A percentile compares a stretch with the other conserved stretches of the same genome.
These are phyloP conservation scores for Brachypalpus laphriformis DNA, from an alignment of 2,888 invertebrate species.

Conservation along the genomic window DNA sequence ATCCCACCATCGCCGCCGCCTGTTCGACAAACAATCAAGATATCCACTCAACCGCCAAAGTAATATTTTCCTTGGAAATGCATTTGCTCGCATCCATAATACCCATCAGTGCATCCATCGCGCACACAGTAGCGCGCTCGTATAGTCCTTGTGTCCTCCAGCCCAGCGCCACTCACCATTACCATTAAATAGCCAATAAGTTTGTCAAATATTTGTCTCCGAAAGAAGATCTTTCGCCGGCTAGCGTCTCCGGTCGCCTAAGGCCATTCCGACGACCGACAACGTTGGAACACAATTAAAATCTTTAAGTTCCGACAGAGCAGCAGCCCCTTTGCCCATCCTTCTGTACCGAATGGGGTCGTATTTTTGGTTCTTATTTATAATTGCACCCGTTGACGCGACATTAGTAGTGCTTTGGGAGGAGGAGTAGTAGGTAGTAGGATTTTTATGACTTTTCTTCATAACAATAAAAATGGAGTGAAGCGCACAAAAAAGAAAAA, in stretches of 20 bases:
- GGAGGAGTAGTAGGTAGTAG: background rate
- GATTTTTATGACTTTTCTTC: slow-evolving; percentile 64
- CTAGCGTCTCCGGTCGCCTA: background rate
- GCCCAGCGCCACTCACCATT: slow-evolving; percentile 7
- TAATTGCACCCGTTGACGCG: slow-evolving; percentile 58
- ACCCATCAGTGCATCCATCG: slow-evolving; percentile 17
- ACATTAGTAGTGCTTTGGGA: slow-evolving; percentile 44
- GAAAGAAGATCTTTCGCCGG: slow-evolving; percentile 34
- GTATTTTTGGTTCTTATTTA: slow-evolving; percentile 24
- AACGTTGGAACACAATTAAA: slow-evolving; percentile 55
- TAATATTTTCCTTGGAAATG: slow-evolving; percentile 64
- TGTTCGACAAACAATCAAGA: slow-evolving; percentile 46
- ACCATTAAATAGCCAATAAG: slow-evolving; percentile 65
- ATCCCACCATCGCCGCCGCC: background rate
- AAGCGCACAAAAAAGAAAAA: background rate
- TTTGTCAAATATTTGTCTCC: slow-evolving; percentile 69
- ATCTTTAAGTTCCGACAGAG: slow-evolving; percentile 32
- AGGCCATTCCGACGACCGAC: background rate
- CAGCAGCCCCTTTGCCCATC: no score
- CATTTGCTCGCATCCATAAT: slow-evolving; percentile 54
- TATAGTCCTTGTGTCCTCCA: background rate
- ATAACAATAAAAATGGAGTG: slow-evolving; percentile 62
- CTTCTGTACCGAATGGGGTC: background rate
- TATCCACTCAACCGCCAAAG: slow-evolving; percentile 57
- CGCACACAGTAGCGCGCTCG: slow-evolving; percentile 14